Percentiles rank a stretch among this genome's conserved stretches.
Conservation (phyloP, 2,888 invertebrate genomes). For the Mimas tiliae region DNA sequence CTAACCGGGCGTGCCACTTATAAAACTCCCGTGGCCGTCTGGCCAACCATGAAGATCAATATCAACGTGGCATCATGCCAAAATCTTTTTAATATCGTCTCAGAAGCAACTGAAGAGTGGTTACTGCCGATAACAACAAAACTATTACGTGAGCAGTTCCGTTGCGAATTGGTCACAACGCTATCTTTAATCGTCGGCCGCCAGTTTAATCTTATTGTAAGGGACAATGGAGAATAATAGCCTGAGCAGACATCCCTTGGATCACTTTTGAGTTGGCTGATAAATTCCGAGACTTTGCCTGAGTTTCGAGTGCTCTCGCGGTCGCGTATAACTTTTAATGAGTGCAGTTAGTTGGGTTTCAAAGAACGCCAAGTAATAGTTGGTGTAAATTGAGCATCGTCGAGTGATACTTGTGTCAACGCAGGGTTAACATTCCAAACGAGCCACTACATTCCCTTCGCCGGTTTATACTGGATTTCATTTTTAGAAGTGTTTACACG, state of each 20-base stretch:
- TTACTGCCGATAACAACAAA: slow-evolving; percentile 81
- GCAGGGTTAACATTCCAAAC: slow-evolving; percentile 20
- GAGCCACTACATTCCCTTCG: slow-evolving; percentile 2
- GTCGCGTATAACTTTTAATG: slow-evolving; percentile 77
- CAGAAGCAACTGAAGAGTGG: slow-evolving; percentile 77
- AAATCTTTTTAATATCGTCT: slow-evolving; percentile 84
- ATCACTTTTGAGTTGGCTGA: slow-evolving; percentile 74
- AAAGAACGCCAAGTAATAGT: slow-evolving; percentile 61
- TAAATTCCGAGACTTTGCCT: slow-evolving; percentile 64
- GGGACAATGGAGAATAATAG: slow-evolving; percentile 76
- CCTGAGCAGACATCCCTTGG: slow-evolving; percentile 62
- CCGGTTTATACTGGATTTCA: slow-evolving; percentile 7
- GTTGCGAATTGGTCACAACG: slow-evolving; percentile 68
- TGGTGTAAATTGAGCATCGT: slow-evolving; percentile 56
- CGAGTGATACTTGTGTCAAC: slow-evolving; percentile 41
- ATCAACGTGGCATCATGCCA: slow-evolving; percentile 81
- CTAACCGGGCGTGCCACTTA: slow-evolving; percentile 74
- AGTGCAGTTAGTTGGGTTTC: slow-evolving; percentile 67
- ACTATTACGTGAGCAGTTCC: slow-evolving; percentile 76
- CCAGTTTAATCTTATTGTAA: slow-evolving; percentile 78
- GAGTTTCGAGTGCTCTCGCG: slow-evolving; percentile 68
- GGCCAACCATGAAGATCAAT: slow-evolving; percentile 83
- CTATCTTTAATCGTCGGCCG: slow-evolving; percentile 60
- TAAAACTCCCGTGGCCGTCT: slow-evolving; percentile 77
- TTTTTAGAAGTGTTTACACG: neutral